Base-by-base conservation (phyloP, 2,797 vertebrate genomes). In the Pterois miles region DNA sequence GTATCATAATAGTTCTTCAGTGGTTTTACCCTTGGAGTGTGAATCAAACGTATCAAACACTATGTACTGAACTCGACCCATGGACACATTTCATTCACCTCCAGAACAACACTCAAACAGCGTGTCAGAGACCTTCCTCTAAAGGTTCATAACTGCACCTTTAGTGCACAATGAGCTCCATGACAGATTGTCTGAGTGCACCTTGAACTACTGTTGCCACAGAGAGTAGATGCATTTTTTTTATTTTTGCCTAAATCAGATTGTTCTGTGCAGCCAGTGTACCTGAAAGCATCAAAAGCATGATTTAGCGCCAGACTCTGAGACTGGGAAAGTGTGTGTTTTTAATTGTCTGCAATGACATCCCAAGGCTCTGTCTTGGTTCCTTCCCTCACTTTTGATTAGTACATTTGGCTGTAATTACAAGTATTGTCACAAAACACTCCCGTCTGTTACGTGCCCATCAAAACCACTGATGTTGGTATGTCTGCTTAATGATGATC, bases 381-480 rank as follows among this genome's bases (percentile, higher is more conserved):
- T 78, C 66, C 74, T 74, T 80, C 83, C 52, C 65, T 90, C 75
- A 70, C 77, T 82, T 93, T 87, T 91, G 88, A 94, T 94, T 78
- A 82, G 85, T 75, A 86, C 77, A 86, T 93, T 92, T 88, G 83
- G 89, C 84, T 90, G 76, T 93, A 92, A 94, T 94, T 94, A 92
- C 86, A 87, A 90, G 88, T 90, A 87, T 91, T 90, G 91, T 91
- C 89, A 86, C 81, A 88, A 90, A 92, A 93, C 82, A 85, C 74
- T 83, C 76, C 82, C 70, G 62, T 86, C 90, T 88, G 78, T 84
- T 88, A 86, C 80, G 73, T 76, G 80, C 74, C 86, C 79, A 82
- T 93, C 91, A 89, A 88, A 91, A 84, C 81, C 78, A 65, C 83
- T 78, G 82, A 93, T 92, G 89, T 82, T 87, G 83, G 82, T 85